phyloP scores from a whole-genome alignment of 1,140 invertebrate species.

The Sitophilus oryzae region DNA sequence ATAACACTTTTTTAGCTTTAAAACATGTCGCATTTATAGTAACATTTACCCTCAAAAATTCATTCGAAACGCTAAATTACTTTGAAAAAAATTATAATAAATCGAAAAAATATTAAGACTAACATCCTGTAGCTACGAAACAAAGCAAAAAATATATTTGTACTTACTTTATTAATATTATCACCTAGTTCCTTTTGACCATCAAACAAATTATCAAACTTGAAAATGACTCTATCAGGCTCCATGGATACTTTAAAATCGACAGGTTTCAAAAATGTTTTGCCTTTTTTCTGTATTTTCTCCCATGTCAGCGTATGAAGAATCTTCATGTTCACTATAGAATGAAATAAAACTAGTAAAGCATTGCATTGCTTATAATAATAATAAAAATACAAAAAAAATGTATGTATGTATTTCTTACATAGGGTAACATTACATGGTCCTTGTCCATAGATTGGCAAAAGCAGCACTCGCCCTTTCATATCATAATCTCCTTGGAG shows the following conservation, averaged over 20 bases:
- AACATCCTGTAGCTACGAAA: too few species aligned
- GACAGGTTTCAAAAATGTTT: constrained; percentile 38
- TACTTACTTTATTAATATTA: constrained; percentile 41
- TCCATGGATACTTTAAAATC: constrained; percentile 29
- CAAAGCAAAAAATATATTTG: not conserved
- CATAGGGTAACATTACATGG: constrained; percentile 46
- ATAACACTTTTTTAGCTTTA: too few species aligned
- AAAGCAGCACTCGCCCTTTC: constrained; percentile 48
- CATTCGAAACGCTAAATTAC: too few species aligned
- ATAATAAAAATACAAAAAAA: constrained; percentile 6
- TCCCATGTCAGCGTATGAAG: constrained; percentile 37
- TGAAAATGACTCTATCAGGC: constrained; percentile 36
- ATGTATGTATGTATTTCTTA: constrained; percentile 29
- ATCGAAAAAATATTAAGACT: too few species aligned
- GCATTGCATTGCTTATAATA: constrained; percentile 10
- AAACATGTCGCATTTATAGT: too few species aligned
- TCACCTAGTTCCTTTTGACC: constrained; percentile 45
- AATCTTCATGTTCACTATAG: constrained; percentile 34
- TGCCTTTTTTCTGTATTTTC: constrained; percentile 41
- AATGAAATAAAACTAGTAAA: too few species aligned
- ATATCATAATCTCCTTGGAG: constrained; percentile 47
- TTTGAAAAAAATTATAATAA: too few species aligned
- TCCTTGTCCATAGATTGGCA: constrained; percentile 52
- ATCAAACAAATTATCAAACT: constrained; percentile 48
- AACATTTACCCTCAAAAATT: too few species aligned